Conservation (phyloP, 37 sponge, comb jelly and placozoan genomes). For the Chondrosia reniformis region DNA sequence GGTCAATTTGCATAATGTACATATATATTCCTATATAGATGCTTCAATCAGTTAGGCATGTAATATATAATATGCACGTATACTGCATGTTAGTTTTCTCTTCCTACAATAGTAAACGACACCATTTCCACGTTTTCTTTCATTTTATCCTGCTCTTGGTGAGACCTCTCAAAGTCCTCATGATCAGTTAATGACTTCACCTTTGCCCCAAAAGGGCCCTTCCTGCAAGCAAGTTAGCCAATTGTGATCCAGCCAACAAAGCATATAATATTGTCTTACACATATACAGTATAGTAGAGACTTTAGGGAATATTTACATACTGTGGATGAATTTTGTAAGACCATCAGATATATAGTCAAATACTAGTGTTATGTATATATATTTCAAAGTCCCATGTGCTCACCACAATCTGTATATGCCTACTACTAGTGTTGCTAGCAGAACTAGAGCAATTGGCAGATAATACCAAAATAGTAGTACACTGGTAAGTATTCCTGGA, state of each 20-base stretch:
- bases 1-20: no score
- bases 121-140: not conserved
- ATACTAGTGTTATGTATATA: not conserved
- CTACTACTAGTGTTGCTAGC: not conserved
- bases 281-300: conserved; percentile 28
- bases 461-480: conserved; percentile 41
- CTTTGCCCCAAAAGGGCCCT: conserved; percentile 11
- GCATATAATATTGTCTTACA: no score
- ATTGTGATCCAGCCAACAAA: not conserved
- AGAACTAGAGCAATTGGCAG: conserved; percentile 26
- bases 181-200: not conserved
- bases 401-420: conserved; percentile 6
- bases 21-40: not conserved
- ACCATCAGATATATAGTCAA: not conserved
- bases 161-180: not conserved
- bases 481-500: conserved; percentile 34
- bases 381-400: not conserved
- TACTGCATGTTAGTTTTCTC: not conserved
- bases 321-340: not conserved
- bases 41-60: not conserved
- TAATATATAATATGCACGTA: not conserved
- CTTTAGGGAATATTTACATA: not conserved
- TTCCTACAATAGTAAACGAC: not conserved
- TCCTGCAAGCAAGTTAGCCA: not conserved
- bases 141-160: not conserved